These are phyloP conservation scores for Phthorimaea operculella DNA, from an alignment of 1,140 invertebrate species.

Conservation along the genomic window DNA sequence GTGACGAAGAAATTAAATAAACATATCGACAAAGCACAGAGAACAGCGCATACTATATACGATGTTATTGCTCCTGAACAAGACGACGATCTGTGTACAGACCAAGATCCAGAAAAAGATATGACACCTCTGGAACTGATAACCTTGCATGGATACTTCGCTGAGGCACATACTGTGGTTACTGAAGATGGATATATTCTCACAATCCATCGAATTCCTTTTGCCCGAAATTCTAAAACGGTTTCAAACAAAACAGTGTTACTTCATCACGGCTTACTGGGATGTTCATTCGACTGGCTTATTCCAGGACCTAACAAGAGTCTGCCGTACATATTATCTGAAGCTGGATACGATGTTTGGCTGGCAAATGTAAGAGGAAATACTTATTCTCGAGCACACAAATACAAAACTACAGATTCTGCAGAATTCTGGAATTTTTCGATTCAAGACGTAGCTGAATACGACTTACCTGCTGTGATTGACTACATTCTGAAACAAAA, in stretches of 20 bases:
- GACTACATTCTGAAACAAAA: slow-evolving; percentile 70
- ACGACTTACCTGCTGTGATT: slow-evolving; percentile 78
- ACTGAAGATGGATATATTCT: slow-evolving; percentile 77
- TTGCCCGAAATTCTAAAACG: slow-evolving; percentile 13
- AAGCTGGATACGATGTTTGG: slow-evolving; percentile 71
- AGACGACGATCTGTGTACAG: background rate
- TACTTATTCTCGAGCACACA: slow-evolving; percentile 62
- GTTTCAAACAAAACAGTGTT: slow-evolving; percentile 56
- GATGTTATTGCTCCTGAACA: background rate
- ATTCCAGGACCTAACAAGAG: slow-evolving; percentile 70
- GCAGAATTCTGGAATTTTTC: slow-evolving; percentile 69
- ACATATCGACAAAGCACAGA: slow-evolving; percentile 13
- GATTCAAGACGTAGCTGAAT: slow-evolving; percentile 73
- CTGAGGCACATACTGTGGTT: slow-evolving; percentile 69
- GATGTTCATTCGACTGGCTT: slow-evolving; percentile 77
- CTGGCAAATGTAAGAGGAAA: slow-evolving; percentile 70
- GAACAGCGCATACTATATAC: background rate
- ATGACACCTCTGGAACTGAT: slow-evolving; percentile 61
- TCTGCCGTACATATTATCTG: slow-evolving; percentile 67
- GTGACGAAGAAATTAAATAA: background rate
- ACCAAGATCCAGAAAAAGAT: background rate
- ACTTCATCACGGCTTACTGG: slow-evolving; percentile 78
- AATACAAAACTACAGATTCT: slow-evolving; percentile 40
- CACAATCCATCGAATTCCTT: slow-evolving; percentile 73
- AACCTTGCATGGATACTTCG: slow-evolving; percentile 70